phyloP scores from a whole-genome alignment of 2,797 vertebrate genomes.

The Falco naumanni region DNA sequence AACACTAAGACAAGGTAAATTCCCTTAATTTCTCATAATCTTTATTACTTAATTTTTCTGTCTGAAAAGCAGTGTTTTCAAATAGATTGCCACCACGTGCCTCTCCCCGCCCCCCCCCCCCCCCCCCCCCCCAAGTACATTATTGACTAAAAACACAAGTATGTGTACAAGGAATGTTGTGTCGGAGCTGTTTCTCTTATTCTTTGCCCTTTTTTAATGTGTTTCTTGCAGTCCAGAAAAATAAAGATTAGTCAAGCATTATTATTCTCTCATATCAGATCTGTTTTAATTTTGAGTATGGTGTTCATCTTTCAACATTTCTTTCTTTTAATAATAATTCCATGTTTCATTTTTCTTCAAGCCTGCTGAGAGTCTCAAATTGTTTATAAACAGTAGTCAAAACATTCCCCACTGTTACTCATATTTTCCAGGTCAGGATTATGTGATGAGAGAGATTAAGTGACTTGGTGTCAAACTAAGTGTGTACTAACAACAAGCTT shows the following conservation, averaged over 20 bases:
- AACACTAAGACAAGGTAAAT: background rate
- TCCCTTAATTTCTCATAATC: background rate
- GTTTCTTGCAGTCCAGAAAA: background rate
- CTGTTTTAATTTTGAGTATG: background rate
- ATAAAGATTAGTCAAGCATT: background rate
- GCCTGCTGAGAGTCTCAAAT: background rate
- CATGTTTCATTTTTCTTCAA: background rate
- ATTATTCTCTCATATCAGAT: background rate
- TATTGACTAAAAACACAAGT: background rate
- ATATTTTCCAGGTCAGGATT: background rate
- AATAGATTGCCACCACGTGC: background rate
- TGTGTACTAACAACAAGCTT: background rate
- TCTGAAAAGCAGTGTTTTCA: background rate
- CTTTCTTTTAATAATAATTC: background rate
- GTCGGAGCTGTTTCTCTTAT: background rate
- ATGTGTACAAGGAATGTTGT: background rate
- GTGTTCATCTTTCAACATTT: background rate
- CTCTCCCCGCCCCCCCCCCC: too few species aligned
- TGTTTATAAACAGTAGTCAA: background rate
- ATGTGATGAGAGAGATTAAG: background rate
- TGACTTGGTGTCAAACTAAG: background rate
- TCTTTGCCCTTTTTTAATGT: background rate
- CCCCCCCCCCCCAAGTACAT: fast-evolving
- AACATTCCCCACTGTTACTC: background rate
- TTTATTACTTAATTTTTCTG: background rate